Base-by-base conservation (phyloP, 2,888 invertebrate genomes). In the Diaperis boleti region DNA sequence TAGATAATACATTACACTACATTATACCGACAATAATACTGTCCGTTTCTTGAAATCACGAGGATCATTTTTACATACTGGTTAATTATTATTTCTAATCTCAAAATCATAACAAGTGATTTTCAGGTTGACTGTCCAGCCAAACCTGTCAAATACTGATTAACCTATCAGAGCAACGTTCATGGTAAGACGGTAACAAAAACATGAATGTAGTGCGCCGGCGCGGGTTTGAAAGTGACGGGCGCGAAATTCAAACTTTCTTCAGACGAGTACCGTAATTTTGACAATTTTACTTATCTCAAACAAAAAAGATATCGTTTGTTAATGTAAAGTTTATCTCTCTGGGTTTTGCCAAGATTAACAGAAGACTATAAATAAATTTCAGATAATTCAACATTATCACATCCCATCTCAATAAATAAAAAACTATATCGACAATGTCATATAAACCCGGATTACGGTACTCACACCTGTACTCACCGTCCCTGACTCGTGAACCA, bases 1-100 rank as follows among this genome's bases (percentile, higher is more conserved):
- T 47, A 52, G n/a, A 10, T 18, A 42, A 18, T 44, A 44, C 52
- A 60, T 33, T 18, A 42, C 52, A 57, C 17, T 39, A 35, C 26
- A 55, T 42, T 52, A 52, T 37, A 33, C 11, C 33, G n/a, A 7
- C 13, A 17, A 20, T 33, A 33, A 33, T 33, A 33, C 33, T 33
- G 33, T 5, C 6, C n/a, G 26, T 26, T 26, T 2, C 2, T 26
- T 26, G 3, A 26, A 3, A 26, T 5, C 2, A 26, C 26, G 1
- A 26, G n/a, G 6, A 2, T 26, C 26, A 26, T 26, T n/a, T 6
- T 26, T n/a, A 26, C 26, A 26, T 26, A 26, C n/a, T n/a, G n/a
- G n/a, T n/a, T n/a, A n/a, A n/a, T 26, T 26, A 26, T 6, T 8
- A 20, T 5, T 26, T 26, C n/a, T 26, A 8, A 26, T 26, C 26